phyloP scores from a whole-genome alignment of 2,113 vertebrate genomes.

The Leucoraja erinaceus region DNA sequence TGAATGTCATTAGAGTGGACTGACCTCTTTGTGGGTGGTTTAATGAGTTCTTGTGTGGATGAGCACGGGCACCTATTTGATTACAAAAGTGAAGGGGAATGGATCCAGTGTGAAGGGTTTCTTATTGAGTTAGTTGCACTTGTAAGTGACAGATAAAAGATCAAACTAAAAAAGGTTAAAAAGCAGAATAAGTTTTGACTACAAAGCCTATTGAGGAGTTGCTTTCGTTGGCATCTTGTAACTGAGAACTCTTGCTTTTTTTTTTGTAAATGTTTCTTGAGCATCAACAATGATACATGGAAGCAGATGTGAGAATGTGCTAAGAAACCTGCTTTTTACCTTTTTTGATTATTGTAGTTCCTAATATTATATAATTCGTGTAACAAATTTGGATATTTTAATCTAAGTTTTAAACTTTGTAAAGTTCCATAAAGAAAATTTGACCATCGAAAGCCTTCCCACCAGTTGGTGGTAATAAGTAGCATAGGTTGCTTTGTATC shows the following conservation, averaged over 20 bases:
- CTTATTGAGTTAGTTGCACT: background rate
- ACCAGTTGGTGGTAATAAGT: background rate
- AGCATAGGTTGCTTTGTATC: background rate
- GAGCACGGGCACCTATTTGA: background rate
- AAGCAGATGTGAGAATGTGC: background rate
- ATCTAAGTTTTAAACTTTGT: background rate
- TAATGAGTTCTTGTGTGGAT: constrained; percentile 18
- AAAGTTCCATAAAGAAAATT: background rate
- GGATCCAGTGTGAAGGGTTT: constrained; percentile 3
- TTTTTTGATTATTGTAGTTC: background rate
- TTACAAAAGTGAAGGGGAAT: background rate
- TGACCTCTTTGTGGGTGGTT: background rate
- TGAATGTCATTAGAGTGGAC: background rate
- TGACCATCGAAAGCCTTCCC: background rate
- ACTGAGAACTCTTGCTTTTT: background rate
- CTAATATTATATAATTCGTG: background rate
- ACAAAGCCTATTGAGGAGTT: background rate
- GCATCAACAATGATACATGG: background rate
- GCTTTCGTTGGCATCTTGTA: background rate
- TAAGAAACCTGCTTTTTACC: background rate
- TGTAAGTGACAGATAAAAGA: background rate
- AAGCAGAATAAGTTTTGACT: background rate
- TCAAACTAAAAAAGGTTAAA: background rate
- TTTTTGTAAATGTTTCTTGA: background rate
- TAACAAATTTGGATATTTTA: background rate